phyloP scores from a whole-genome alignment of 1,140 invertebrate genomes.

The Eriosoma lanigerum region DNA sequence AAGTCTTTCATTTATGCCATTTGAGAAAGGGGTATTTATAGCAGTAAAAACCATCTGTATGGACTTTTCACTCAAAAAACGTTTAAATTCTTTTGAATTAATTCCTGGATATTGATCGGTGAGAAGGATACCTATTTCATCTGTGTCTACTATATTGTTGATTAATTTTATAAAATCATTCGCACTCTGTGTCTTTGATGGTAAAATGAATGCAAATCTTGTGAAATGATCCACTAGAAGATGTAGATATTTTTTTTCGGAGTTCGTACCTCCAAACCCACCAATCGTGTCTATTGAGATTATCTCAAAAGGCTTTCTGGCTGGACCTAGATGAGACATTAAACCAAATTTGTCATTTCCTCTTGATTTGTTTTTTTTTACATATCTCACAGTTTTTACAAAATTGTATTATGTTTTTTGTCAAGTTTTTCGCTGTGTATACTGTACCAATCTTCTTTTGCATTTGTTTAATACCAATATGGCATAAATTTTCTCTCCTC shows the following conservation, averaged over 20 bases:
- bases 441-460: constrained; percentile 53
- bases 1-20: constrained; percentile 43
- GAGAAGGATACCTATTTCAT: constrained; percentile 53
- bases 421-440: constrained; percentile 55
- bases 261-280: constrained; percentile 53
- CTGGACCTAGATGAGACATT: constrained; percentile 57
- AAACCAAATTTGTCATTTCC: constrained; percentile 53
- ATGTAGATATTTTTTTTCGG: constrained; percentile 55
- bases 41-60: background rate
- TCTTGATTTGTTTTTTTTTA: constrained; percentile 58
- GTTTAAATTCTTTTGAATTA: constrained; percentile 54
- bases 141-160: constrained; percentile 45
- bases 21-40: constrained; percentile 3
- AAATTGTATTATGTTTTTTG: constrained; percentile 53
- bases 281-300: constrained; percentile 56
- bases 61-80: background rate
- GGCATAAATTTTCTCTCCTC: constrained; percentile 52
- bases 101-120: constrained; percentile 55
- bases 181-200: constrained; percentile 41
- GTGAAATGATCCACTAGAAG: constrained; percentile 55
- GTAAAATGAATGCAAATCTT: constrained; percentile 53
- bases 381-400: constrained; percentile 57
- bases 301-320: constrained; percentile 57
- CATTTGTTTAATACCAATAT: constrained; percentile 54
- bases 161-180: constrained; percentile 35